phyloP scores from a whole-genome alignment of 2,113 vertebrate genomes.

The Poicephalus gulielmi region DNA sequence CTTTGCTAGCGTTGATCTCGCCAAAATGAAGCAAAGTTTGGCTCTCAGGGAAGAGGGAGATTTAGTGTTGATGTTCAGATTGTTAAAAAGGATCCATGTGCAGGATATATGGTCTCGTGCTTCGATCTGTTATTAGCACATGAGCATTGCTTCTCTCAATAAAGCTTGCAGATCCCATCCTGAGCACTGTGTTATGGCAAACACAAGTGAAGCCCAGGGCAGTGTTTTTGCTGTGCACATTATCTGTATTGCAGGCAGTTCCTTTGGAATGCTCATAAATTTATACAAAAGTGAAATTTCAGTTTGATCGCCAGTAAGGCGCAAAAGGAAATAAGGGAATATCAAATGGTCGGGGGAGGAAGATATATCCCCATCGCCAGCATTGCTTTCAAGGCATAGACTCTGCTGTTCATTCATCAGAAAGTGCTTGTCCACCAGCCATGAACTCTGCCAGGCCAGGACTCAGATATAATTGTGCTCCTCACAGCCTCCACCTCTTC shows the following conservation, averaged over 20 bases:
- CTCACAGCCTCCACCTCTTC: not conserved
- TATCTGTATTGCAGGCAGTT: not conserved
- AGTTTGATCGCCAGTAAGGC: not conserved
- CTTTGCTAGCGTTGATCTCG: not conserved
- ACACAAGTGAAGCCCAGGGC: not conserved
- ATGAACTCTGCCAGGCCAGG: not conserved
- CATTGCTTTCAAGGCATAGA: not conserved
- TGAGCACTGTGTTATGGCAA: not conserved
- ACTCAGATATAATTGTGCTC: not conserved
- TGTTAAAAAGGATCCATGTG: rapidly evolving
- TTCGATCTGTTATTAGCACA: not conserved
- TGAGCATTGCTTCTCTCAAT: not conserved
- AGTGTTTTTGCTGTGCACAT: not conserved
- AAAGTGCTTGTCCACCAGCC: not conserved
- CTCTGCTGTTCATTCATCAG: not conserved
- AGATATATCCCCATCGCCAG: not conserved
- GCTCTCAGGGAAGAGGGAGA: not conserved
- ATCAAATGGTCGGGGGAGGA: not conserved
- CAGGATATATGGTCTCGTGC: not conserved
- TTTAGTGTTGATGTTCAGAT: not conserved
- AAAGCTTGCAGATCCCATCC: not conserved
- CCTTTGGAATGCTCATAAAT: not conserved
- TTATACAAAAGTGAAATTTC: not conserved
- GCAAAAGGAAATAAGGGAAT: not conserved
- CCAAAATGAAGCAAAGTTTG: not conserved